Conservation (phyloP, 2,113 vertebrate genomes). For the Platichthys flesus region DNA sequence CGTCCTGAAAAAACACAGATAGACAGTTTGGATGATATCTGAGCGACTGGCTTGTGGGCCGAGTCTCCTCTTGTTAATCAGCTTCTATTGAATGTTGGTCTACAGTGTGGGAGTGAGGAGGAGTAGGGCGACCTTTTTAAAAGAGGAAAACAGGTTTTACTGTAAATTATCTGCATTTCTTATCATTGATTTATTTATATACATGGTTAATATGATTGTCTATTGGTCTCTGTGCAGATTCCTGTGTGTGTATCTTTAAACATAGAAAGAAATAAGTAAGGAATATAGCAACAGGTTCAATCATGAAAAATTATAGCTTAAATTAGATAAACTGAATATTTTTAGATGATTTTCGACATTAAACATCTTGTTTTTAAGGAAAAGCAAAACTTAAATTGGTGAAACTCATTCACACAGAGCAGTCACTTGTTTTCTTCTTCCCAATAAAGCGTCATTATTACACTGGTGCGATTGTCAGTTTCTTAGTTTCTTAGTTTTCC, state of each 20-base stretch:
- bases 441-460: not conserved
- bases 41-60: not conserved
- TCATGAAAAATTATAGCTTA: too few species aligned
- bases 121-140: constrained; percentile 6
- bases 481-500: not conserved
- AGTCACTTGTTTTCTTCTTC: too few species aligned
- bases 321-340: too few species aligned
- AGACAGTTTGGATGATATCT: constrained; percentile 13
- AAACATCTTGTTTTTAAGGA: too few species aligned
- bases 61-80: not conserved
- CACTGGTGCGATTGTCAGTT: not conserved
- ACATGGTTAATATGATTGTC: not conserved
- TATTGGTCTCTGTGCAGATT: not conserved
- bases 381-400: too few species aligned
- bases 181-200: too few species aligned
- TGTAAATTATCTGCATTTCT: not conserved
- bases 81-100: not conserved
- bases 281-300: too few species aligned
- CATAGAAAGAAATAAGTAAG: not conserved
- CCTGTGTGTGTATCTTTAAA: not conserved
- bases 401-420: too few species aligned
- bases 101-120: not conserved
- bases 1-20: constrained; percentile 73
- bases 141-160: constrained; percentile 5
- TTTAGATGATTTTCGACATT: too few species aligned